Base-by-base conservation (phyloP, 2,797 vertebrate genomes). In the Paramormyrops hopkinsi region DNA sequence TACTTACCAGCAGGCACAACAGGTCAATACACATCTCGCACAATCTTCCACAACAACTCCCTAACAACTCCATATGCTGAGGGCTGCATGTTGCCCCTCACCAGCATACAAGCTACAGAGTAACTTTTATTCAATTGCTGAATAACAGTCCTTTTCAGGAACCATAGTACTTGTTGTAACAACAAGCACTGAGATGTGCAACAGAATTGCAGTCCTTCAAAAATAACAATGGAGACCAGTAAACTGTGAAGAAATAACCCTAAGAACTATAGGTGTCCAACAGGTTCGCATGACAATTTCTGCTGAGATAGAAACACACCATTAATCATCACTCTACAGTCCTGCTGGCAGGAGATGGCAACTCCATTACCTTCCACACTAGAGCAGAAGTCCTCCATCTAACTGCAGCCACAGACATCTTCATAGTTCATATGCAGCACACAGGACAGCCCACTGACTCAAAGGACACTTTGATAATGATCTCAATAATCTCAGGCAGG, bases 391-490 rank as follows among this genome's bases (percentile, higher is more conserved):
- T 29, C 53, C 17, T 41, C 25, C 25, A 17, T 37, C 54, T 86
- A 85, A 14, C 48, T 50, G 44, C 29, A 56, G 44, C 25, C 50
- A 7, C 48, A 14, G 8, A 51, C 73, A n/a, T 79, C 73, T 86
- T 69, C 82, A n/a, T 59, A 65, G 29, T 51, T 89, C 29, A 46
- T n/a, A 37, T 51, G 82, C 29, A 37, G 88, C 88, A 69, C 41
- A 29, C 88, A 69, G 44, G 11, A 3, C 25, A 17, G 56, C 56
- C 14, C 7, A 44, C 59, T 62, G 53, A 14, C 44, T 22, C 79
- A 85, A 12, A 83, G 48, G 54, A 69, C 44, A 86, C 48, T 48
- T 65, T 56, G 73, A 89, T 69, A 86, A 85, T 89, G 25, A 86
- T 69, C 82, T 51, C 83, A 50, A 17, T 62, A 17, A 86, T 69